Evolutionary conservation across 2,888 invertebrate genomes (phyloP), one percentile per base, ranked within the genome.

Genomic region (Parelbella ahira): DNA sequence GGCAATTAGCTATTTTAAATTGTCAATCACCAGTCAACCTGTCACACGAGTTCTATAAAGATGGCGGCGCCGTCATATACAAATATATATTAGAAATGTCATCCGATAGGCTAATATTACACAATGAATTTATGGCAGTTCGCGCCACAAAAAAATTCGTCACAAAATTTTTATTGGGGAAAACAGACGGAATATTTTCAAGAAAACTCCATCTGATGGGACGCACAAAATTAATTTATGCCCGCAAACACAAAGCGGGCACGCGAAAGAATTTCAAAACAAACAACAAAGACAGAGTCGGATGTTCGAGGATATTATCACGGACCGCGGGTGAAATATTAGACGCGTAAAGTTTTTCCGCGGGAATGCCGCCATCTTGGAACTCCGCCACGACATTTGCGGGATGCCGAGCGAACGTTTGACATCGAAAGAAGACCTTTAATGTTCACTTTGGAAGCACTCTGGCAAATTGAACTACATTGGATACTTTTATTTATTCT

Each of bases 361-460:
- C 53, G 63, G 50, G 66, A 67, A 70, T 71, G 65, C 69, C 61
- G 49, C 58, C 59, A 57, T 68, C 68, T 65, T 51, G 58, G 45
- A 61, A 60, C 55, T 64, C 61, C 44, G 62, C 63, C 46, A 62
- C 74, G 80, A 83, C 81, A 75, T 82, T 84, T 78, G 80, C 54
- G 81, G 81, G 75, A 77, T 74, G 61, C 81, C 77, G 56, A 49
- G 58, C 56, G 61, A 65, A 60, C 62, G 55, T 72, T 73, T 72
- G 77, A 70, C 74, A 70, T 56, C 68, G 23, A 68, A 70, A 57
- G 60, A 67, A 70, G 68, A 62, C 59, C 58, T 71, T 63, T 67
- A 61, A 67, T 66, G 63, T 65, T 56, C 58, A 15, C 28, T 28
- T 25, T 25, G 19, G 24, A 4, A 25, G 27, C 27, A 33, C 41